Evolutionary conservation across 2,797 vertebrate species (phyloP).

Genomic region (Enteromius paludinosus): DNA sequence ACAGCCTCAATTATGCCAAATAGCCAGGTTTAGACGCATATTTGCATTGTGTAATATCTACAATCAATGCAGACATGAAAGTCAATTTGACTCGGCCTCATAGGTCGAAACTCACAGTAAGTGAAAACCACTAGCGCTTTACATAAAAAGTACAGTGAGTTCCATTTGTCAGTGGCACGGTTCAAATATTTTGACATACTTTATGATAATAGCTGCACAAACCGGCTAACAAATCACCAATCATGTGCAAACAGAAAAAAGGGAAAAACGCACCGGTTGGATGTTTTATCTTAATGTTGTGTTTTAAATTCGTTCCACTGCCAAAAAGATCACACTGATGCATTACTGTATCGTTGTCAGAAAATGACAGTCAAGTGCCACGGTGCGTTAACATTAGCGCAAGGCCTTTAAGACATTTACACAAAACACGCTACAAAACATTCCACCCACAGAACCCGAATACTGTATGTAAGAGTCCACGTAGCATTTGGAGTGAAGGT

Average conservation of each 20-base stretch:
- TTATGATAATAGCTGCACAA: slow-evolving; percentile 69
- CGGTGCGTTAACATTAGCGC: slow-evolving; percentile 12
- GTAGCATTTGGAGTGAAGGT: slow-evolving; percentile 19
- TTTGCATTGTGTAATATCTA: slow-evolving; percentile 82
- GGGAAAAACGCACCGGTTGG: not conserved
- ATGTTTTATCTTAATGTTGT: slow-evolving; percentile 38
- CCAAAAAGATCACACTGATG: slow-evolving; percentile 26
- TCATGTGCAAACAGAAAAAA: slow-evolving; percentile 45
- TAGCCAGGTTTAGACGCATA: slow-evolving; percentile 77
- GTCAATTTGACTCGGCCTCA: slow-evolving; percentile 76
- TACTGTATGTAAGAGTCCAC: slow-evolving; percentile 2
- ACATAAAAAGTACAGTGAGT: slow-evolving; percentile 73
- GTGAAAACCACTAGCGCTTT: slow-evolving; percentile 65
- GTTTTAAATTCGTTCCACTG: slow-evolving; percentile 34
- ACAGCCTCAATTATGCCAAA: slow-evolving; percentile 82
- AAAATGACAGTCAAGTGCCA: slow-evolving; percentile 39
- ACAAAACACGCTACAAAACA: slow-evolving; percentile 16
- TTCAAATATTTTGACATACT: slow-evolving; percentile 70
- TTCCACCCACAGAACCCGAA: slow-evolving; percentile 33
- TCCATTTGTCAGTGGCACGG: slow-evolving; percentile 67
- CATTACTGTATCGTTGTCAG: slow-evolving; percentile 34
- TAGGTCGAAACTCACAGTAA: slow-evolving; percentile 71
- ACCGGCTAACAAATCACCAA: slow-evolving; percentile 47
- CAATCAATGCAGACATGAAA: slow-evolving; percentile 78
- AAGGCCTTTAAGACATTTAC: slow-evolving; percentile 37